Evolutionary conservation across 2,113 vertebrate genomes (phyloP), one percentile per base, ranked within the genome.

Genomic region (Greenwoodochromis staneri): DNA sequence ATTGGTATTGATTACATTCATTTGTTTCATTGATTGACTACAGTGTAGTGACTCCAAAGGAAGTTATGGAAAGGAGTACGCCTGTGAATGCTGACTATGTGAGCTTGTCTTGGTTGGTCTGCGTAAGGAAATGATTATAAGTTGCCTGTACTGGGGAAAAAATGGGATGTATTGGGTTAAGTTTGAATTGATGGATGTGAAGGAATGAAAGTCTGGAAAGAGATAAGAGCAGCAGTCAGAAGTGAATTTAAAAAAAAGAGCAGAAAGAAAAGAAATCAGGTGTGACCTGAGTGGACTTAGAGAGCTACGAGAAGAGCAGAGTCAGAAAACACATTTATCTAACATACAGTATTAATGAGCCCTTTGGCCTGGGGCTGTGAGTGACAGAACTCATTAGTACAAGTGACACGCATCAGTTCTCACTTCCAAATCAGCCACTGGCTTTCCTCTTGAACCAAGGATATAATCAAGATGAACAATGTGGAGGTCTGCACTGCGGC

Each of bases 151-250:
- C 61, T 9, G 14, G 57, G 45, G 45, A 2, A 24, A 40, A 27
- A 31, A 34, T 85, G 21, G 5, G 6, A 91, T 61, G n/a, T 9
- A 36, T 16, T 78, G 21, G 66, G 54, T 31, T 24, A 3, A 51
- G 51, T 55, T 71, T 53, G 51, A 76, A 83, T 61, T 84, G 86
- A 91, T 90, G 51, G 87, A 83, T 83, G 71, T 55, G 84, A 84
- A 27, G 80, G 87, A 84, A 87, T 73, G 57, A 85, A 66, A 71
- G 40, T 89, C 53, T 88, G 84, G 86, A 87, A 49, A 81, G 47
- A 76, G 82, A 91, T 84, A 69, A 89, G 81, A 85, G 86, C 40
- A 4, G 54, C 49, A 83, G 54, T 73, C 53, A 47, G 78, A 89
- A 85, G 57, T 51, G 10, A 83, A 66, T 82, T 54, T 51, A 29